These are phyloP conservation scores for Paralinhomoeus sp. DNA, from an alignment of 2,888 invertebrate species.

Conservation along the genomic window DNA sequence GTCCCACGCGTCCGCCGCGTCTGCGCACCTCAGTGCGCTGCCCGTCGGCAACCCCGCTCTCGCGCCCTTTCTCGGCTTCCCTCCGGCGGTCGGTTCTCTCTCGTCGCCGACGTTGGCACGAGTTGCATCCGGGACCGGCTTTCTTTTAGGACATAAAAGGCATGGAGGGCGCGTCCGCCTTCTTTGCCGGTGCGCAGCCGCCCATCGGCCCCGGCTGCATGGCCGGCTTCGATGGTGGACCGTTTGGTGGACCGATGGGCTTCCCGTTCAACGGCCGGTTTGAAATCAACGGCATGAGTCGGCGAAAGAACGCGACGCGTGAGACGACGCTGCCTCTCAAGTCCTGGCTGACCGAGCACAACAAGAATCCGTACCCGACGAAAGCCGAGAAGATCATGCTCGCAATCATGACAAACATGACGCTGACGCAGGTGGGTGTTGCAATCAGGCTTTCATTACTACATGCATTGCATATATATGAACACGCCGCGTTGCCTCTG, in stretches of 20 bases:
- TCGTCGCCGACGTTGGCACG: too few species aligned
- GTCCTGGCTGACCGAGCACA: conserved; percentile 69
- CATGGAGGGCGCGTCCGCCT: too few species aligned
- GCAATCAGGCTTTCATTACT: too few species aligned
- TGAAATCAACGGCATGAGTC: conserved; percentile 76
- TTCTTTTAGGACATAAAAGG: too few species aligned
- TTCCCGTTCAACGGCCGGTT: conserved; percentile 21
- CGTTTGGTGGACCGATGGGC: too few species aligned
- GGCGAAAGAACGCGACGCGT: conserved; percentile 85
- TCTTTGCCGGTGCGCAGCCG: too few species aligned
- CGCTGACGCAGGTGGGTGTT: conserved; percentile 44
- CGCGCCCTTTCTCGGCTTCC: conserved; percentile 1
- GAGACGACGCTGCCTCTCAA: conserved; percentile 90
- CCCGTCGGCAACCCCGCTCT: neutral
- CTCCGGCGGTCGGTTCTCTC: neutral
- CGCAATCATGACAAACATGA: conserved; percentile 85
- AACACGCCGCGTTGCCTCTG: too few species aligned
- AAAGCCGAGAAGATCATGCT: conserved; percentile 88
- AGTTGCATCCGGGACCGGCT: too few species aligned
- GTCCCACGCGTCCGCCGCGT: too few species aligned
- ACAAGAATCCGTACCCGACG: conserved; percentile 82
- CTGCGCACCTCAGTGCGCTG: conserved; percentile 69
- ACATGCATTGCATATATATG: too few species aligned
- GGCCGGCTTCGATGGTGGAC: too few species aligned
- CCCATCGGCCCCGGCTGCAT: too few species aligned